Conservation (phyloP, 64 coral and sea anemone genomes). For the Acropora tenuis region DNA sequence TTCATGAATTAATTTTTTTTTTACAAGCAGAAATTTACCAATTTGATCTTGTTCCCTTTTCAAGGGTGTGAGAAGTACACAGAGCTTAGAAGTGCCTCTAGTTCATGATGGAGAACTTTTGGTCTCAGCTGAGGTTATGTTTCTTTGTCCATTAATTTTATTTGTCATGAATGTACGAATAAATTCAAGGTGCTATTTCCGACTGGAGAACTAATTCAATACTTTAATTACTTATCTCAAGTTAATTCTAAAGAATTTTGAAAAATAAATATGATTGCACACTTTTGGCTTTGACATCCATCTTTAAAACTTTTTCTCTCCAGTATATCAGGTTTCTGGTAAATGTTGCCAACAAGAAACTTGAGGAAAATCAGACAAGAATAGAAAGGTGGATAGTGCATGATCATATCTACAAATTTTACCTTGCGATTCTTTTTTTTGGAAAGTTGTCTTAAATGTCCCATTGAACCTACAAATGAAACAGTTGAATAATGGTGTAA, state of each 20-base stretch:
- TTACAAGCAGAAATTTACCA: background rate
- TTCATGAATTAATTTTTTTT: background rate
- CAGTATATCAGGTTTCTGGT: slow-evolving; percentile 80
- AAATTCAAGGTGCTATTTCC: too few relatives aligned
- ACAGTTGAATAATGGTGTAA: too few relatives aligned
- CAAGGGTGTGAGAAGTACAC: slow-evolving; percentile 83
- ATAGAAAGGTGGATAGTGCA: slow-evolving; percentile 62
- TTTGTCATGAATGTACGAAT: too few relatives aligned
- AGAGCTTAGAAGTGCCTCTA: slow-evolving; percentile 82
- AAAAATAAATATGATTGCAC: too few relatives aligned
- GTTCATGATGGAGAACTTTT: slow-evolving; percentile 69
- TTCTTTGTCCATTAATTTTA: too few relatives aligned
- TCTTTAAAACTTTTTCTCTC: background rate
- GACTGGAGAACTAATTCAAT: too few relatives aligned
- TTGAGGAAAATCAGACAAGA: slow-evolving; percentile 73
- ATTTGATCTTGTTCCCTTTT: background rate
- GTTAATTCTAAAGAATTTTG: too few relatives aligned
- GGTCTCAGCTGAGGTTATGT: slow-evolving; percentile 65
- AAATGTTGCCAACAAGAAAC: slow-evolving; percentile 78
- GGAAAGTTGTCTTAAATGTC: background rate
- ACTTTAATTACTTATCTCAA: too few relatives aligned
- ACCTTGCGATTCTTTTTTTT: background rate
- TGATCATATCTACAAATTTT: background rate
- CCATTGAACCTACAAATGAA: too few relatives aligned
- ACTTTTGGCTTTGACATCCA: background rate